A percentile compares a stretch with the other conserved stretches of the same genome.
phyloP scores from a whole-genome alignment of 2,888 invertebrate species.

The Nemotelus pantherinus region DNA sequence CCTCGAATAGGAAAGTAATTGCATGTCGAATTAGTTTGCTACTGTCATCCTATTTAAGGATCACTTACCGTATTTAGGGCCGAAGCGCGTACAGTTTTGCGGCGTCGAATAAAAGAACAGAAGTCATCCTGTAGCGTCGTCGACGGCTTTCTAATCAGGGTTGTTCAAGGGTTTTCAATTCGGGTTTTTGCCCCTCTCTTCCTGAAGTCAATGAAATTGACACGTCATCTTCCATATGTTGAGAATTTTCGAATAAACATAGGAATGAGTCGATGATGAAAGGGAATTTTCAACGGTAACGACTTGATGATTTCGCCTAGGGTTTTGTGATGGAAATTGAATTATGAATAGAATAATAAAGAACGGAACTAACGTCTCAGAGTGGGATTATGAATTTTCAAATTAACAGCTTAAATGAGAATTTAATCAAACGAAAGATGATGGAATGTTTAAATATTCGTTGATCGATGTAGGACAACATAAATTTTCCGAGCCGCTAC shows the following conservation, averaged over 20 bases:
- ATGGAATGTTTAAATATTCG: no score
- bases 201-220: constrained; percentile 43
- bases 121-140: constrained; percentile 21
- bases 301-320: constrained; percentile 30
- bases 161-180: constrained; percentile 9
- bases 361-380: no score
- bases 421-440: no score
- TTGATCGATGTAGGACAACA: no score
- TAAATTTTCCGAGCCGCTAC: no score
- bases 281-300: constrained; percentile 32
- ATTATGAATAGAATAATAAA: neutral
- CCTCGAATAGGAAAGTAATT: constrained; percentile 48
- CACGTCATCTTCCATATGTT: constrained; percentile 49
- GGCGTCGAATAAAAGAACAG: constrained; percentile 29
- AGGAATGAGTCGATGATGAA: constrained; percentile 8
- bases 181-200: neutral
- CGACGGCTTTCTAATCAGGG: constrained; percentile 23
- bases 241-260: constrained; percentile 33
- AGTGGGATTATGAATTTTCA: no score
- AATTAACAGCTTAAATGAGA: no score
- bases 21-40: constrained; percentile 49
- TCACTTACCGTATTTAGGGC: constrained; percentile 30
- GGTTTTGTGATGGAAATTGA: constrained; percentile 30
- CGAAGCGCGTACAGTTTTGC: neutral
- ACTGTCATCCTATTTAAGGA: constrained; percentile 45